These are phyloP conservation scores for Galago senegalensis DNA, from an alignment of 2,797 vertebrate genomes.

Conservation along the genomic window DNA sequence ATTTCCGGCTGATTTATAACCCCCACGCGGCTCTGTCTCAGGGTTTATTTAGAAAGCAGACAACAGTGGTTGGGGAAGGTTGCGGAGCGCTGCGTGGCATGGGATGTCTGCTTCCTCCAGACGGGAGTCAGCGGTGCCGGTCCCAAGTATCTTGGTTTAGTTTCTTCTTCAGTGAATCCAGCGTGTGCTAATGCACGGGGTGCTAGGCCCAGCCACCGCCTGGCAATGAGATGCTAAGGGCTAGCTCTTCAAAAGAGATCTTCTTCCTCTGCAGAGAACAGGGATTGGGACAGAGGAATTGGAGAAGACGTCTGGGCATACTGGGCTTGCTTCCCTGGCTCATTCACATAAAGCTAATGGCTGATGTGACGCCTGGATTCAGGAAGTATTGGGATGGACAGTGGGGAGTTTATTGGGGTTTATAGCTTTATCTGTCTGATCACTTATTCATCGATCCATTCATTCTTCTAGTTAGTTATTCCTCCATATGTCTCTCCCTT, in stretches of 20 bases:
- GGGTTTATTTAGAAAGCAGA: slow-evolving; percentile 86
- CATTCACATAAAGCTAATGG: no score
- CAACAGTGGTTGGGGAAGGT: slow-evolving; percentile 53
- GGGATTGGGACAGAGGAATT: background rate
- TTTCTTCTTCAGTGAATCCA: background rate
- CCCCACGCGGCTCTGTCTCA: slow-evolving; percentile 85
- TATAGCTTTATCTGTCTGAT: background rate
- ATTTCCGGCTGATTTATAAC: slow-evolving; percentile 91
- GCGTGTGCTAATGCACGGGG: rapidly evolving
- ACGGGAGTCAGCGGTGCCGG: background rate
- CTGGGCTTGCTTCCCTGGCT: background rate
- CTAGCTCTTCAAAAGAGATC: background rate
- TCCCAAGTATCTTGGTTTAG: background rate
- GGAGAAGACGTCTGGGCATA: background rate
- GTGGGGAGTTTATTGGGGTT: background rate
- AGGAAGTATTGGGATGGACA: background rate
- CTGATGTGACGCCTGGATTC: rapidly evolving
- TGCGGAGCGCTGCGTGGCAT: rapidly evolving
- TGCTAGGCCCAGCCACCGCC: rapidly evolving
- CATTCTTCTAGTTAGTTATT: slow-evolving; percentile 68
- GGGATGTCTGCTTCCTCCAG: background rate
- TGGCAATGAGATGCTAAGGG: rapidly evolving
- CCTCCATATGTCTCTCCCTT: background rate
- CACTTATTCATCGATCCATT: slow-evolving; percentile 84
- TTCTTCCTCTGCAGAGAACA: background rate